Evolutionary conservation across 1,140 invertebrate genomes (phyloP).

Genomic region (Propsilocerus akamusi): DNA sequence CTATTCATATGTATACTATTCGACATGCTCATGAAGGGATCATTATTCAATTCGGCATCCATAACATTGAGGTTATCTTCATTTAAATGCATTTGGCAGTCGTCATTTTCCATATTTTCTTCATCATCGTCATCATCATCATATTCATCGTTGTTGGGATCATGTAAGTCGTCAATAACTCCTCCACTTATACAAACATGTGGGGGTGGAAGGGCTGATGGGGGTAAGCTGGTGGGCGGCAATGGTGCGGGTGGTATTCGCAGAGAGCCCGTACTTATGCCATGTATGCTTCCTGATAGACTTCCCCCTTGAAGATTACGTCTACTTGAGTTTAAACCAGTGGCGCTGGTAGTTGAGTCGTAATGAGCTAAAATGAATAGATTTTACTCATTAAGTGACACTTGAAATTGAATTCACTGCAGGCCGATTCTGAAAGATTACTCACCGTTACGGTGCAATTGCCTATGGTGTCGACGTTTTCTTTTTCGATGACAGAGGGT

Average conservation of each 20-base stretch:
- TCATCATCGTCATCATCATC: conserved; percentile 15
- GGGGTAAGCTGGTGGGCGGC: conserved; percentile 21
- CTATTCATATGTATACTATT: background rate
- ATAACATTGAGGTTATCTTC: background rate
- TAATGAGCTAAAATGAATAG: too few species aligned
- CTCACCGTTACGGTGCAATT: conserved; percentile 23
- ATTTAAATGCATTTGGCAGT: background rate
- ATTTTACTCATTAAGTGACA: too few species aligned
- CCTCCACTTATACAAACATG: conserved; percentile 21
- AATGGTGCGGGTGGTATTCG: conserved; percentile 22
- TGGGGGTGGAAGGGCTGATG: conserved; percentile 16
- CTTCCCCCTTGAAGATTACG: conserved; percentile 22
- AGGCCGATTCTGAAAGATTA: too few species aligned
- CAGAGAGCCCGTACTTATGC: conserved; percentile 20
- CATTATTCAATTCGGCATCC: background rate
- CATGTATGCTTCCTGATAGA: conserved; percentile 22
- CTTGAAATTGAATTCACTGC: too few species aligned
- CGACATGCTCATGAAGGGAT: background rate
- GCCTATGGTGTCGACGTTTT: conserved; percentile 22
- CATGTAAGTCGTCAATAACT: conserved; percentile 1
- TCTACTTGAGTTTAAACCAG: conserved; percentile 23
- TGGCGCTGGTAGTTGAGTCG: conserved; percentile 24
- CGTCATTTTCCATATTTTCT: conserved; percentile 13
- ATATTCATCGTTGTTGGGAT: conserved; percentile 13
- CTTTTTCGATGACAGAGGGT: conserved; percentile 26